Evolutionary conservation across 2,113 vertebrate species (phyloP), one percentile per base, ranked within the genome.

Genomic region (Dasyurus viverrinus): DNA sequence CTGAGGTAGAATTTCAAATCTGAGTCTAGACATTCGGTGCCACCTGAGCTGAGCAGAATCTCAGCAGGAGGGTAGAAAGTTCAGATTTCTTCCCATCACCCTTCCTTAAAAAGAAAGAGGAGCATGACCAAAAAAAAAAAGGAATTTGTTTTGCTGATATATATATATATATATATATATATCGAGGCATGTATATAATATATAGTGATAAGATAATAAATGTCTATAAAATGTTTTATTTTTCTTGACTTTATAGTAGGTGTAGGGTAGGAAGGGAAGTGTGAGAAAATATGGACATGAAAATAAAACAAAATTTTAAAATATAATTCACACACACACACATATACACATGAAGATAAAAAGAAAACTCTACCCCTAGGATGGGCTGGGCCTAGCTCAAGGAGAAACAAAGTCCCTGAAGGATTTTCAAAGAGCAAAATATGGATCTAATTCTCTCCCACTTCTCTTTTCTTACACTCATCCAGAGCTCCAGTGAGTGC

Each of bases 311-410:
- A 84, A 84, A 22, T 42, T 84, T 11, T 23, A 8, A 84, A 76
- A 42, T 84, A 36, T 42, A 84, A 84, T 42, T 42, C 1, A 30
- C 98, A 98, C 68, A 97, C 30, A 46, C 30, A 46, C 26, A 76
- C 89, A 93, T 54, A 92, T 23, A 91, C 57, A 93, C 19, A 76
- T n/a, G 36, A 76, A 19, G 12, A 76, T 5, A 36, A 36, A 76
- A n/a, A 36, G 27, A 4, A 19, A 76, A 14, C 1, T 76, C 60
- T 76, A 60, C 2, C 26, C 57, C 3, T 68, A 5, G 57, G 30
- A 16, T 68, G 36, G 30, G 19, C 30, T 42, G n/a, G n/a, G n/a
- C 36, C 68, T 42, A 84, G 19, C 30, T 4, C 6, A 42, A 19
- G n/a, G n/a, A 84, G 36, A 84, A 84, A 42, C n/a, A 84, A 84